Base-by-base conservation (phyloP, 1,140 invertebrate species). In the Lepeophtheirus salmonis region DNA sequence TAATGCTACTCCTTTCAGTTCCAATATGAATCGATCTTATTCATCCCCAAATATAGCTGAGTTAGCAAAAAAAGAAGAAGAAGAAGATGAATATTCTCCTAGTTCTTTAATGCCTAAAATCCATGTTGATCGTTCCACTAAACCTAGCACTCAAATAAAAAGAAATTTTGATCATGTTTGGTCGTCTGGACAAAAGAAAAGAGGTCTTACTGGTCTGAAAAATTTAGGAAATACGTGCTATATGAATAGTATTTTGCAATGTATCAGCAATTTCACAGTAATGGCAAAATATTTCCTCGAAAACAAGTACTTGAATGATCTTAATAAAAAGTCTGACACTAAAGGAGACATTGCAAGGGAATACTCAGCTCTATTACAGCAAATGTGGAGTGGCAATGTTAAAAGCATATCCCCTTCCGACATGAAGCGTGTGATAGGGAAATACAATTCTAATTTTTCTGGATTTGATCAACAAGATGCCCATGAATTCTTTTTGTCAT, bases 401-500 rank as follows among this genome's bases (percentile, higher is more conserved):
- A 79, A 82, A 66, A 84, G 79, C 64, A 83, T 89, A 67, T 79
- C 82, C 23, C 53, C 58, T 18, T 30, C 22, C 23, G 60, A 62
- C 55, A 55, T 65, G 20, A 66, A 84, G 81, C 76, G 75, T 64
- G 78, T 79, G 14, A 78, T 88, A 50, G 83, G 83, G 12, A 79
- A 80, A 62, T 80, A 81, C 65, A 78, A 84, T 66, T 73, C 81
- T 55, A 79, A 82, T 64, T 95, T 94, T 73, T 79, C 80, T 57
- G 84, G 82, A 22, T 78, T 78, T 65, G 82, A 89, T 61, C 91
- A 96, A 68, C 91, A 96, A 70, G 91, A 97, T 70, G 88, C 89
- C 0, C 89, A 96, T 69, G 91, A 97, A 70, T 92, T 96, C 69
- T 77, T 95, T 1, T 83, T 83, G 16, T 86, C 90, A 65, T 74